A percentile compares a stretch with the other conserved stretches of the same genome.
phyloP scores from a whole-genome alignment of 2,888 invertebrate genomes.

The Troides oblongomaculatus region DNA sequence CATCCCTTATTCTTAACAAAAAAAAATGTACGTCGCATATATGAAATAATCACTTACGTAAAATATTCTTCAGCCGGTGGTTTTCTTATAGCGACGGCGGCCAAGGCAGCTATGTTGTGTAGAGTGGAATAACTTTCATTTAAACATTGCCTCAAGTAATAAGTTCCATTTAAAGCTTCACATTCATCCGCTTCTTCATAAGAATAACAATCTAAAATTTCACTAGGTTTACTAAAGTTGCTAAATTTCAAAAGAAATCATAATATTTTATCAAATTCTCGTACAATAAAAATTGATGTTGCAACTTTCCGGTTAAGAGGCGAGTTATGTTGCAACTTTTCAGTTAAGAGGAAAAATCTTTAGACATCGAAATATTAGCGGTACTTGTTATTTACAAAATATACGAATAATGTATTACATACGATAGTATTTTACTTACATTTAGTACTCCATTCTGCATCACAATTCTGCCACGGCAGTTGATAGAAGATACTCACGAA shows the following conservation, averaged over 20 bases:
- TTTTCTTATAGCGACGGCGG: conserved; percentile 77
- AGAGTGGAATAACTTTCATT: conserved; percentile 78
- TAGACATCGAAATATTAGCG: not conserved
- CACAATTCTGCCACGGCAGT: conserved; percentile 87
- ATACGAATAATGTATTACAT: not conserved
- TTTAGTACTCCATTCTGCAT: conserved; percentile 84
- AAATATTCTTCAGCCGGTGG: conserved; percentile 88
- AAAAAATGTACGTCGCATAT: not conserved
- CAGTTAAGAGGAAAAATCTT: not conserved
- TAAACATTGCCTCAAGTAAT: conserved; percentile 81
- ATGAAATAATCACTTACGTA: conserved; percentile 72
- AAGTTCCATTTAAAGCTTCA: conserved; percentile 81
- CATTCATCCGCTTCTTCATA: conserved; percentile 84
- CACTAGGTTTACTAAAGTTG: not conserved
- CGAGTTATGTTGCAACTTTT: not conserved
- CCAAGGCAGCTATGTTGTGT: conserved; percentile 78
- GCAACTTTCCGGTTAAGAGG: not conserved
- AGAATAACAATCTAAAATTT: conserved; percentile 82
- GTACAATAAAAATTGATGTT: too few relatives aligned
- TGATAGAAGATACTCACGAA: conserved; percentile 83
- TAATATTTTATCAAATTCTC: too few relatives aligned
- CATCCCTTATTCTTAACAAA: not conserved
- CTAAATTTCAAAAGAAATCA: not conserved
- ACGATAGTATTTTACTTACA: conserved; percentile 60
- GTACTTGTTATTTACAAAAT: not conserved